phyloP scores from a whole-genome alignment of 2,113 vertebrate species.

The Hemiprocne comata region DNA sequence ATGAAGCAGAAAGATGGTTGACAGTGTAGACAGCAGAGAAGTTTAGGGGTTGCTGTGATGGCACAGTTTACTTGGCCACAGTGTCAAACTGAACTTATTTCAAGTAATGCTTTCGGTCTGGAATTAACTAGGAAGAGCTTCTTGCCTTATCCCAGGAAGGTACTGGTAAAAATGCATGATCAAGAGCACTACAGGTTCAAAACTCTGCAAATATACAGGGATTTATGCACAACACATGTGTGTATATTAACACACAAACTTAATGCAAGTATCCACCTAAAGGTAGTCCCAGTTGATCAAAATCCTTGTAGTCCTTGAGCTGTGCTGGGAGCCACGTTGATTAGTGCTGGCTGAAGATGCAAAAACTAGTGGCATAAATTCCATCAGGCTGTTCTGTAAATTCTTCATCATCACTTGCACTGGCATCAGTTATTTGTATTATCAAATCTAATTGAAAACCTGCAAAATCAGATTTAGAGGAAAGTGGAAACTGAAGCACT shows the following conservation, averaged over 20 bases:
- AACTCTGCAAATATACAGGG: neutral
- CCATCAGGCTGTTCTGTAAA: neutral
- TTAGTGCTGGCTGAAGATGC: neutral
- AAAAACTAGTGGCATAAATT: neutral
- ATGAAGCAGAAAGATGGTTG: neutral
- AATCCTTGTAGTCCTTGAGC: neutral
- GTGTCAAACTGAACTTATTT: neutral
- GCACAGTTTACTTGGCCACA: neutral
- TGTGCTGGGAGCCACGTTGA: neutral
- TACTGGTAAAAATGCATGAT: neutral
- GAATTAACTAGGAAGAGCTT: neutral
- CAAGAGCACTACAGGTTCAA: neutral
- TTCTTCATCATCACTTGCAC: neutral
- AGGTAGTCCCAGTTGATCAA: neutral
- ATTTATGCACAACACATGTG: neutral
- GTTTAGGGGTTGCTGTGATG: neutral
- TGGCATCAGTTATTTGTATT: neutral
- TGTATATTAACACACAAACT: neutral
- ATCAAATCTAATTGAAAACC: conserved; percentile 1
- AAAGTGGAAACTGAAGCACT: neutral
- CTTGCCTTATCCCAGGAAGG: neutral
- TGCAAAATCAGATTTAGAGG: conserved; percentile 4
- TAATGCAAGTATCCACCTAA: neutral
- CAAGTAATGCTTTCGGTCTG: neutral
- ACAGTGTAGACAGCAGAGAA: neutral